These are phyloP conservation scores for Scytalopus superciliaris DNA, from an alignment of 2,113 vertebrate genomes.

Conservation along the genomic window DNA sequence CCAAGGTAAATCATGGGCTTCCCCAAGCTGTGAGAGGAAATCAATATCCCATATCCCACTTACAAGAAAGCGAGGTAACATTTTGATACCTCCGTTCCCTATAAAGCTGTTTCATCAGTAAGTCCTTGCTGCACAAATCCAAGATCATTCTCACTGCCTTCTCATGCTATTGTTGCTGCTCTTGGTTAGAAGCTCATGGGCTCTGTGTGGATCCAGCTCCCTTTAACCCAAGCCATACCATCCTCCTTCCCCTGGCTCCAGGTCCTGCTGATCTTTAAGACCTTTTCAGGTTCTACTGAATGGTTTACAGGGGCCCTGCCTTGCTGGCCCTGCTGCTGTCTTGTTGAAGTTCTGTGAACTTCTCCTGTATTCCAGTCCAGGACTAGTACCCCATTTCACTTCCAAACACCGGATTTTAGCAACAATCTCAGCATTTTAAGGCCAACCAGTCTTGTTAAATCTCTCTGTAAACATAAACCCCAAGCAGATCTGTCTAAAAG, in stretches of 20 bases:
- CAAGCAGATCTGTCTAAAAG: slow-evolving; percentile 35
- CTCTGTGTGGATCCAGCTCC: neutral
- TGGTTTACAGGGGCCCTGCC: neutral
- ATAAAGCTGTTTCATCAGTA: neutral
- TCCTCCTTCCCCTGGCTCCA: neutral
- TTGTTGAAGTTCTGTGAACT: neutral
- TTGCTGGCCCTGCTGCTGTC: neutral
- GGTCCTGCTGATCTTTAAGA: neutral
- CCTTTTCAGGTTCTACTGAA: neutral
- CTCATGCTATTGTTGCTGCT: neutral
- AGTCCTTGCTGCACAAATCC: neutral
- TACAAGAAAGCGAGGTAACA: neutral
- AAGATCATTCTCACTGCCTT: neutral
- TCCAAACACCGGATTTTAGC: slow-evolving; percentile 18
- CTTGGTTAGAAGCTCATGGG: neutral
- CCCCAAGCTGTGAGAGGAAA: neutral
- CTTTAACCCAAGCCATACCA: neutral
- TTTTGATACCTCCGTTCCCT: slow-evolving; percentile 17
- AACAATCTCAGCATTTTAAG: neutral
- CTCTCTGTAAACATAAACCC: slow-evolving; percentile 37
- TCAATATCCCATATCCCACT: neutral
- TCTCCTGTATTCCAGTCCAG: neutral
- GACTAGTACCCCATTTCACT: neutral
- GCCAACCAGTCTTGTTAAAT: neutral
- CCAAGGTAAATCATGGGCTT: neutral